Evolutionary conservation across 2,888 invertebrate species (phyloP).

Genomic region (Mongoloraphidia duomilia): DNA sequence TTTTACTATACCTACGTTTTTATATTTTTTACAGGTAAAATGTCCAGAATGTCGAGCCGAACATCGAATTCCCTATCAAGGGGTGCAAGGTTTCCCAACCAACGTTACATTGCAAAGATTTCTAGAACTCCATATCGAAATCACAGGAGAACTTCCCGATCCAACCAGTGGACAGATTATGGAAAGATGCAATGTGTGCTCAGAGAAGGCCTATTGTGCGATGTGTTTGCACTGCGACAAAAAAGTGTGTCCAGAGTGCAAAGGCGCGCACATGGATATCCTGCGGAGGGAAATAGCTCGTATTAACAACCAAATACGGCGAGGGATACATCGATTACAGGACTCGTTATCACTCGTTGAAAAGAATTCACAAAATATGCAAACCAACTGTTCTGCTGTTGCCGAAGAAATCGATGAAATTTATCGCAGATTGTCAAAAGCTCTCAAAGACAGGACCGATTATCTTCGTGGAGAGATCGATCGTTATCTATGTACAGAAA

Average conservation of each 20-base stretch:
- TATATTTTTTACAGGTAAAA: conserved; percentile 54
- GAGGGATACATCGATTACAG: conserved; percentile 78
- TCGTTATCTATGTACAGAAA: conserved; percentile 77
- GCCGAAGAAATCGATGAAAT: conserved; percentile 91
- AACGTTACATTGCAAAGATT: conserved; percentile 92
- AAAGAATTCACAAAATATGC: conserved; percentile 76
- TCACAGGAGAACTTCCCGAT: conserved; percentile 80
- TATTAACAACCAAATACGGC: conserved; percentile 44
- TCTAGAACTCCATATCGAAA: conserved; percentile 85
- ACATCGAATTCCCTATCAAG: conserved; percentile 91
- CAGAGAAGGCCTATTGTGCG: conserved; percentile 78
- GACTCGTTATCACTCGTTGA: conserved; percentile 73
- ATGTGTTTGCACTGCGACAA: conserved; percentile 94
- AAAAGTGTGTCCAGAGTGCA: conserved; percentile 92
- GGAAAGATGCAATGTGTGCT: conserved; percentile 88
- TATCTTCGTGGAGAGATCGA: conserved; percentile 81
- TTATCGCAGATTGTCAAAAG: conserved; percentile 71
- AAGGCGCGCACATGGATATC: conserved; percentile 91
- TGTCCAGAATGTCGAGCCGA: conserved; percentile 97
- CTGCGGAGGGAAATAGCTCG: conserved; percentile 49
- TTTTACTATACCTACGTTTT: conserved; percentile 1
- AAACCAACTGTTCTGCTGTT: conserved; percentile 79
- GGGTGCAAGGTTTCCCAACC: conserved; percentile 86
- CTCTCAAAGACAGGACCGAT: conserved; percentile 79
- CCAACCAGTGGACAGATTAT: conserved; percentile 83